Evolutionary conservation across 2,113 vertebrate species (phyloP).

Genomic region (Reinhardtius hippoglossoides): DNA sequence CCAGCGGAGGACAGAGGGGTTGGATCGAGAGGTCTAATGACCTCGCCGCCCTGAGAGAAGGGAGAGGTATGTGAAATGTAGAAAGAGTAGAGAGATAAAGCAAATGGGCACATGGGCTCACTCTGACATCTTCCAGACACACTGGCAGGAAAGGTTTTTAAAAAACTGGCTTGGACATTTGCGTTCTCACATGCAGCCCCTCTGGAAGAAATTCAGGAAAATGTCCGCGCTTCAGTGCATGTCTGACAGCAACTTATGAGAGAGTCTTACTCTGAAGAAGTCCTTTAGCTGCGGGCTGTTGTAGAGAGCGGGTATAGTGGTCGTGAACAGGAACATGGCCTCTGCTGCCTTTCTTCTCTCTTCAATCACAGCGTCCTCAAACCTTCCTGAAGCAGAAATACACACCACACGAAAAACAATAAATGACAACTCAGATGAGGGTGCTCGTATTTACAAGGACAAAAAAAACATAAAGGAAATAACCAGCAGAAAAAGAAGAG

Average conservation of each 20-base stretch:
- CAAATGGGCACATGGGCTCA: neutral
- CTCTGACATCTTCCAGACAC: too few relatives aligned
- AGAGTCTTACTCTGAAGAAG: conserved; percentile 86
- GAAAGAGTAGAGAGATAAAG: neutral
- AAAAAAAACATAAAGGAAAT: too few relatives aligned
- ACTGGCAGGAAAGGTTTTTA: too few relatives aligned
- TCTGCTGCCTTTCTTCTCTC: conserved; percentile 89
- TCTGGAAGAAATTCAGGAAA: too few relatives aligned
- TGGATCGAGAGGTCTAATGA: conserved; percentile 78
- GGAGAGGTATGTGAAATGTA: neutral
- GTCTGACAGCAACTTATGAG: neutral
- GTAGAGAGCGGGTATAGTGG: conserved; percentile 88
- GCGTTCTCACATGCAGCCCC: too few relatives aligned
- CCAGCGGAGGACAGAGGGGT: conserved; percentile 53
- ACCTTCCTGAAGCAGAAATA: conserved; percentile 83
- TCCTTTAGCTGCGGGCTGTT: conserved; percentile 94
- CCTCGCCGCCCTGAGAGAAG: conserved; percentile 84
- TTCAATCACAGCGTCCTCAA: conserved; percentile 90
- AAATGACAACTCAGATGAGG: neutral
- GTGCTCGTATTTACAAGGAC: too few relatives aligned
- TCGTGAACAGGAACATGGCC: conserved; percentile 85
- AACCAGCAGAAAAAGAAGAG: too few relatives aligned
- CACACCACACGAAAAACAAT: neutral
- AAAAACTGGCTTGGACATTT: too few relatives aligned
- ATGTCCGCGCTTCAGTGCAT: neutral